Percentiles rank a stretch among this genome's conserved stretches.
These are phyloP conservation scores for Mormyrus iriodes DNA, from an alignment of 2,113 vertebrate species.

Conservation along the genomic window DNA sequence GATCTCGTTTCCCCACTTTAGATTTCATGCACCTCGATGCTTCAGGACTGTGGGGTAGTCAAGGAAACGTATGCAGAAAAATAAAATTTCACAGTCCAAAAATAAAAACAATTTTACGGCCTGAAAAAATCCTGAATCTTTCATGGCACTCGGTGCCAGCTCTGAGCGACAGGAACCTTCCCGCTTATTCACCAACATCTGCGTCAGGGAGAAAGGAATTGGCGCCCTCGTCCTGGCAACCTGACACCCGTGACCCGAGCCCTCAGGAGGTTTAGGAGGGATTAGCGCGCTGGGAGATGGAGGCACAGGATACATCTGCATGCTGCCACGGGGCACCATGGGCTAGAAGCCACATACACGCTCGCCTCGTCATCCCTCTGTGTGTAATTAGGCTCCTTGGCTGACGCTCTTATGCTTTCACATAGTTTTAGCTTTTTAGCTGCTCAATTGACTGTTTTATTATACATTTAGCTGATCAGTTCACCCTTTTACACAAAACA, in stretches of 20 bases:
- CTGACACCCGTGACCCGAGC: background rate
- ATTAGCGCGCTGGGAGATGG: background rate
- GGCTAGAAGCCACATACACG: background rate
- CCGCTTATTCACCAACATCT: constrained; percentile 4
- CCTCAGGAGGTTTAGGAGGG: background rate
- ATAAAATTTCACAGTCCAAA: background rate
- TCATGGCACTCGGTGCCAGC: background rate
- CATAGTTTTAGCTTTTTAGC: background rate
- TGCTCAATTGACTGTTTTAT: background rate
- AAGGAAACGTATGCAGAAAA: background rate
- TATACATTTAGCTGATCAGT: background rate
- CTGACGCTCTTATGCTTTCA: background rate
- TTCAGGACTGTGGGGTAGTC: background rate
- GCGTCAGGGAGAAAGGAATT: background rate
- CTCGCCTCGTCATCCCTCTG: too few relatives aligned
- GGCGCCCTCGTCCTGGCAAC: background rate
- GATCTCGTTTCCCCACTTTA: background rate
- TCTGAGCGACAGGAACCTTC: background rate
- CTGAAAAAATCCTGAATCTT: background rate
- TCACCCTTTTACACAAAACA: background rate
- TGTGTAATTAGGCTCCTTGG: background rate
- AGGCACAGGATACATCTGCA: background rate
- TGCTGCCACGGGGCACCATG: background rate
- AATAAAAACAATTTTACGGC: background rate
- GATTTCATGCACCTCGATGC: background rate